phyloP scores from a whole-genome alignment of 2,888 invertebrate genomes.

The Dorcus parallelipipedus region DNA sequence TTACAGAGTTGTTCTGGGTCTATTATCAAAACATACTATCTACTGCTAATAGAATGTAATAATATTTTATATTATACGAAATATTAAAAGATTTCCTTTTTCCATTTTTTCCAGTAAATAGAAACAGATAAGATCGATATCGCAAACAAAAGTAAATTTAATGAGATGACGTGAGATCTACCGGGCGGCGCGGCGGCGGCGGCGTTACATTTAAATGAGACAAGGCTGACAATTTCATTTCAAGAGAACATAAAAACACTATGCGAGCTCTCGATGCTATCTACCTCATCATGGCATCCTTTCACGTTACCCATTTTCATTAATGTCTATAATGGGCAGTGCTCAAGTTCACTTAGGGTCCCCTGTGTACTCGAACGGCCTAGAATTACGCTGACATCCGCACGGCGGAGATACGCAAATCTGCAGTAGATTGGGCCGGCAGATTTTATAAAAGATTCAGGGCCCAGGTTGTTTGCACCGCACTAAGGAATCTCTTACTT shows the following conservation, averaged over 20 bases:
- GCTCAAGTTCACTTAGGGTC: slow-evolving; percentile 29
- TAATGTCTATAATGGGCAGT: slow-evolving; percentile 40
- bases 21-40: no score
- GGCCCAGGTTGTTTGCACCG: no score
- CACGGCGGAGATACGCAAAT: background rate
- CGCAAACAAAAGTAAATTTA: slow-evolving; percentile 3
- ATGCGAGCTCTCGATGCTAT: slow-evolving; percentile 41
- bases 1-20: no score
- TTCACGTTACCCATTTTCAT: slow-evolving; percentile 40
- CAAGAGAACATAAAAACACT: slow-evolving; percentile 46
- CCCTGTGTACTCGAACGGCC: slow-evolving; percentile 14
- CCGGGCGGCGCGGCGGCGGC: slow-evolving; percentile 24
- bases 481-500: no score
- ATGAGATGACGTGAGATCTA: slow-evolving; percentile 39
- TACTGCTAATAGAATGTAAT: no score
- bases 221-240: slow-evolving; percentile 45
- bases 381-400: background rate
- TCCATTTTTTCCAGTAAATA: no score
- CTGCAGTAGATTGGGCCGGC: background rate
- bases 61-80: no score
- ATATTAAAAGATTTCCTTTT: no score
- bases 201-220: slow-evolving; percentile 42
- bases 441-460: no score
- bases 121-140: no score
- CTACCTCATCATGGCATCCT: slow-evolving; percentile 33